phyloP scores from a whole-genome alignment of 37 sponge, comb jelly and placozoan genomes.

The Corticium candelabrum region DNA sequence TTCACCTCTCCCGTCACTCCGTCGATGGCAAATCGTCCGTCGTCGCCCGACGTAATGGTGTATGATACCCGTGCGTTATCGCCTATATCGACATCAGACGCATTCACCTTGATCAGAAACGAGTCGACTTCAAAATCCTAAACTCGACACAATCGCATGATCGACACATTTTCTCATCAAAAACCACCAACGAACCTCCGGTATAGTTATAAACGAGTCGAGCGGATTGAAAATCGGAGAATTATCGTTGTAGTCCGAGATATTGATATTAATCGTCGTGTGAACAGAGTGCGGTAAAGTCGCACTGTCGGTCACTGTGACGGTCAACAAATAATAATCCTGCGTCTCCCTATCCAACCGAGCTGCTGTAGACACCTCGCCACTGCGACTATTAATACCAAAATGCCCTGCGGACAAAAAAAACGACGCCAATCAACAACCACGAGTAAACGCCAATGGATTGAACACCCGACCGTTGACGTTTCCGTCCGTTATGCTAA shows the following conservation, averaged over 20 bases:
- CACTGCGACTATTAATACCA: not conserved
- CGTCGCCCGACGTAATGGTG: slow-evolving; percentile 27
- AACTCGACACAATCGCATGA: no score
- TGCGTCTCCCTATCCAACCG: not conserved
- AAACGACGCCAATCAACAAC: not conserved
- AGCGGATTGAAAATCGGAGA: not conserved
- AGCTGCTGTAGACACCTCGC: not conserved
- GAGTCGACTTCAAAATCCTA: not conserved
- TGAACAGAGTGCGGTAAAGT: not conserved
- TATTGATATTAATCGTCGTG: not conserved
- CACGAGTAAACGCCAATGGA: not conserved
- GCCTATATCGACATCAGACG: slow-evolving; percentile 50
- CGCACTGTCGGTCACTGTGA: not conserved
- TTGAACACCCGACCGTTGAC: not conserved
- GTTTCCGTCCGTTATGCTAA: not conserved
- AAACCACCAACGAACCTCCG: no score
- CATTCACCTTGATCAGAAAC: slow-evolving; percentile 8
- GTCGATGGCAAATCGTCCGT: slow-evolving; percentile 39
- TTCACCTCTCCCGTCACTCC: slow-evolving; percentile 33
- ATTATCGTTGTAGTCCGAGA: slow-evolving; percentile 3
- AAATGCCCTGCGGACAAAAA: not conserved
- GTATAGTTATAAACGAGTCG: not conserved
- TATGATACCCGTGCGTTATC: slow-evolving; percentile 34
- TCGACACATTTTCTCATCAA: no score
- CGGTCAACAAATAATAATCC: not conserved